Base-by-base conservation (phyloP, 2,113 vertebrate species). In the Amphiprion percula region DNA sequence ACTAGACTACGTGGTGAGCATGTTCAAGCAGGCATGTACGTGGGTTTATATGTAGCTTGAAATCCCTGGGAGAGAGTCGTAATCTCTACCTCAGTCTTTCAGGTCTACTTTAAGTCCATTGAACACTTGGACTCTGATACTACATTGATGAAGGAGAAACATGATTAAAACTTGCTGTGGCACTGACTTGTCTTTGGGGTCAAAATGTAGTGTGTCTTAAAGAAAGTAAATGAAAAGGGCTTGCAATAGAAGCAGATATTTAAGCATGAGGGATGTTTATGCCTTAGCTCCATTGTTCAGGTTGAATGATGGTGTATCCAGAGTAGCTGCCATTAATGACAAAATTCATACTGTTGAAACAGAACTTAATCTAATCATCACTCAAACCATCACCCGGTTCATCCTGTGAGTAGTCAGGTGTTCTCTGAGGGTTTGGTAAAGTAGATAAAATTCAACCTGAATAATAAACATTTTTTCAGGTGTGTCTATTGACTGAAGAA, bases 131-230 rank as follows among this genome's bases (percentile, higher is more conserved):
- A 47, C 24, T 58, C 7, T 3, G 9, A 61, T 67, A 77, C 68
- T 49, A 60, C 53, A 49, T 30, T 37, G 71, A 78, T 68, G 72
- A 74, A 70, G 74, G 62, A 74, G 64, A 69, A 82, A 79, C 19
- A 60, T 81, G 80, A 84, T 81, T 82, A 79, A 83, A 88, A 77
- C 74, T 74, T 3, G 6, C 62, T 12, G 55, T 41, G 74, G 68
- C 73, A 33, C 26, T 28, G 50, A 60, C 21, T 19, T 21, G 63
- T 72, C 61, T 47, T 59, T 12, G 59, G 63, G 77, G 78, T 70
- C 60, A 72, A 28, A 68, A 49, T 16, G 65, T 11, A 70, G 56
- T 46, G 65, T 77, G 52, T 69, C 54, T 81, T 50, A 28, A 47
- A 64, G 58, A 41, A 71, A 77, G 24, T 19, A 61, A 75, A 79